Base-by-base conservation (phyloP, 2,888 invertebrate genomes). In the Pemphredon lugubris region DNA sequence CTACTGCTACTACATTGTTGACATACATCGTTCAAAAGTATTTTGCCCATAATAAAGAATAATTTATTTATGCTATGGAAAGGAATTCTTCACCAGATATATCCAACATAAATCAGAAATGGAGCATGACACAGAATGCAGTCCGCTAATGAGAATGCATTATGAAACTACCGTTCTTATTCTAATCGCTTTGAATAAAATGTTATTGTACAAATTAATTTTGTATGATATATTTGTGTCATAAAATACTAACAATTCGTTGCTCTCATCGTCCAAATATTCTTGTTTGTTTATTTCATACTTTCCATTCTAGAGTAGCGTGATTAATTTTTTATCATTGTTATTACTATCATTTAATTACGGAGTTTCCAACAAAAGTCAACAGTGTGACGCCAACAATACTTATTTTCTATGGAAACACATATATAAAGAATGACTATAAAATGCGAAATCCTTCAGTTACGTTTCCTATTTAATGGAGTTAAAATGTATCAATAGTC, bases 231-330 rank as follows among this genome's bases (percentile, higher is more conserved):
- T n/a, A 21, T 1, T 47, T 42, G 13, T 21, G 37, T 45, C 51
- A 45, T 21, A 11, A 57, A 58, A 14, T 6, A 11, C 30, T 39
- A 45, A 37, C 23, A 6, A 3, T 37, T 14, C 14, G n/a, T 16
- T 2, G 20, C 47, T 20, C 6, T 7, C 21, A 21, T 16, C n/a
- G 21, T 32, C 39, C 1, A 1, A 54, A 13, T 30, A 26, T n/a
- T n/a, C 34, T 6, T 11, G 7, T 53, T 14, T 11, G 1, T 20
- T 9, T 11, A 32, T 13, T 47, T 47, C 47, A 0, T 21, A n/a
- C 32, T 26, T 66, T 53, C 53, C 18, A 13, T 13, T 34, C 47
- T 59, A 53, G 7, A 42, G 9, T 57, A 64, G 4, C 13, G 13
- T 6, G 21, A 2, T n/a, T 26, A n/a, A 26, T 21, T 32, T 55